phyloP scores from a whole-genome alignment of 1,140 invertebrate species.

The Ganaspis sp. region DNA sequence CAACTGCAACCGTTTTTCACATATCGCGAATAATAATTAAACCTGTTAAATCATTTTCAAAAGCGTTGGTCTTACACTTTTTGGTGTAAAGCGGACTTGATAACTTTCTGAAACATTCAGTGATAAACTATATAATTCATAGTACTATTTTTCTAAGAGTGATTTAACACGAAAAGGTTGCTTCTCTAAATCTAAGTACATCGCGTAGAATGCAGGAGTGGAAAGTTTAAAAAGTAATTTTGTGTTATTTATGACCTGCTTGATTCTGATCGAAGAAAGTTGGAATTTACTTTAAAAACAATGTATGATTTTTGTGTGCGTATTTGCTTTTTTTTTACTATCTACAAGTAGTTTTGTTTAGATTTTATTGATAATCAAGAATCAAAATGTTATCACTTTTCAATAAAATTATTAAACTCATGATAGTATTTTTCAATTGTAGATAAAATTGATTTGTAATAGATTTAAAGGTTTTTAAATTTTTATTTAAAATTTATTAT shows the following conservation, averaged over 20 bases:
- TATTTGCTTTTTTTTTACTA: not conserved
- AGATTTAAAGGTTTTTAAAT: too few relatives aligned
- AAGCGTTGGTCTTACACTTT: not conserved
- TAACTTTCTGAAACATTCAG: not conserved
- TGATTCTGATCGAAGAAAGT: not conserved
- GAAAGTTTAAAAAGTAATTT: not conserved
- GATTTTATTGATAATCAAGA: not conserved
- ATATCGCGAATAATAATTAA: slow-evolving; percentile 65
- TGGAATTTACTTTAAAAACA: not conserved
- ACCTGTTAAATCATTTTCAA: not conserved
- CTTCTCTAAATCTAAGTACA: not conserved
- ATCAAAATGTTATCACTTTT: not conserved
- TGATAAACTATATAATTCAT: not conserved
- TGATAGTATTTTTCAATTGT: too few relatives aligned
- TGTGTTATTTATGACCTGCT: not conserved
- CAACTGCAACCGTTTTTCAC: slow-evolving; percentile 66
- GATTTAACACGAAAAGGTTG: not conserved
- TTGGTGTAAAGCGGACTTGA: not conserved
- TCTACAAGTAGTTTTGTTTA: not conserved
- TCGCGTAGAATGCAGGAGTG: not conserved
- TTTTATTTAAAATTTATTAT: too few relatives aligned
- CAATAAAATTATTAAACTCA: not conserved
- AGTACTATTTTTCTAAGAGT: slow-evolving; percentile 17
- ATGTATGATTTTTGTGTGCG: not conserved
- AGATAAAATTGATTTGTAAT: too few relatives aligned